Base-by-base conservation (phyloP, 2,113 vertebrate species). In the Cephalopholis sonnerati region DNA sequence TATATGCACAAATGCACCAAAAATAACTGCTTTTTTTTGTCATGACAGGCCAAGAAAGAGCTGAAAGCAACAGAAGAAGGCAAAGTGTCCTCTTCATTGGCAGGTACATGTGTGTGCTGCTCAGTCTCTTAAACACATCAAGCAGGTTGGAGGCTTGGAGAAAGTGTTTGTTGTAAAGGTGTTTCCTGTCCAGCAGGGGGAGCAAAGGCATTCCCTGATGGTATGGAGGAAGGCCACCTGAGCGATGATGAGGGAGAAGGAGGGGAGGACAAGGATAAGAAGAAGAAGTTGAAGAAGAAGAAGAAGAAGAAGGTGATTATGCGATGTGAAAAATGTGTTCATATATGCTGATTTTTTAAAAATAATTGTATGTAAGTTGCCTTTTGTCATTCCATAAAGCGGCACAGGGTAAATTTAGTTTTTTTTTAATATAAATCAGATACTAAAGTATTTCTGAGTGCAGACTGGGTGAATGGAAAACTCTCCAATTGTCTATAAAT, bases 181-280 rank as follows among this genome's bases (percentile, higher is more conserved):
- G 46, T 18, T 39, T 80, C 22, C 7, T 83, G 41, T 73, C 46
- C 81, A 71, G 54, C 74, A 61, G 87, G 16, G 8, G 72, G 59
- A 65, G 68, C 57, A 15, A 62, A 72, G 46, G 2, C 57, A 0
- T 59, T 59, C 20, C 15, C 2, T 4, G 12, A 61, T 4, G 20
- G 7, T 3, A 22, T 7, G 1, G 88, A 83, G 7, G 82, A 89
- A 0, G 92, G 87, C 44, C 59, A 90, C 55, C 64, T 92, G 62
- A 93, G 90, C 7, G 89, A 93, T 36, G 92, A 93, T 27, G 93
- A 93, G 74, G 79, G 85, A 74, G 92, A 92, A 27, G 87, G 82
- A 65, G 65, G n/a, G 10, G 7, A 83, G 3, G 79, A 86, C 3
- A 64, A 79, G 25, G 39, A 89, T 0, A 72, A 86, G 32, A 82